Percentiles rank a stretch among this genome's conserved stretches.
Evolutionary conservation across 1,140 invertebrate species (phyloP).

Genomic region (Amphibalanus amphitrite): DNA sequence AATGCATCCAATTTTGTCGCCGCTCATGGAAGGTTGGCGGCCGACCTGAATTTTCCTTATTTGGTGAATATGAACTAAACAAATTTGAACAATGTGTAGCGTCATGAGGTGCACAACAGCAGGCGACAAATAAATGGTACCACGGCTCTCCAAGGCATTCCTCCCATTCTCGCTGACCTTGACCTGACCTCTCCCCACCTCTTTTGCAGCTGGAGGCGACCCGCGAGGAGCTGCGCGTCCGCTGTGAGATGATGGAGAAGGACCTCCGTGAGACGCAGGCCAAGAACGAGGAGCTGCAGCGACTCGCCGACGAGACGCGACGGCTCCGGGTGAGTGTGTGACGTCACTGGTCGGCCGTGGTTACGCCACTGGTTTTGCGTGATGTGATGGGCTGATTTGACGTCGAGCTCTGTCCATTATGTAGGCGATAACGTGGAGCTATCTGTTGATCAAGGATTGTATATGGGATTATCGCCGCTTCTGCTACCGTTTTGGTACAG

Average conservation of each 20-base stretch:
- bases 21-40: too few species aligned
- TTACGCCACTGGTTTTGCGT: too few species aligned
- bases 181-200: constrained; percentile 6
- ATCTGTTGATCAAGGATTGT: neutral
- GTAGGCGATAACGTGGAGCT: neutral
- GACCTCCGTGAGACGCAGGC: constrained; percentile 57
- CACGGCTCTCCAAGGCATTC: too few species aligned
- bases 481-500: neutral
- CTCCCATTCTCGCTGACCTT: too few species aligned
- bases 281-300: constrained; percentile 59
- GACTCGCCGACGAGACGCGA: constrained; percentile 48
- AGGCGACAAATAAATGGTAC: too few species aligned
- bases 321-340: constrained; percentile 43
- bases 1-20: too few species aligned
- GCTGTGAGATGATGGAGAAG: constrained; percentile 57
- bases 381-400: too few species aligned
- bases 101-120: too few species aligned
- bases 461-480: neutral
- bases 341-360: too few species aligned
- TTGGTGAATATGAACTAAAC: too few species aligned
- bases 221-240: constrained; percentile 66
- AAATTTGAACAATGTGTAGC: too few species aligned
- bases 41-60: too few species aligned
- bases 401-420: neutral
- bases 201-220: constrained; percentile 24